These are phyloP conservation scores for Akabosia matsudoensis DNA, from an alignment of 1,140 invertebrate species.

Conservation along the genomic window DNA sequence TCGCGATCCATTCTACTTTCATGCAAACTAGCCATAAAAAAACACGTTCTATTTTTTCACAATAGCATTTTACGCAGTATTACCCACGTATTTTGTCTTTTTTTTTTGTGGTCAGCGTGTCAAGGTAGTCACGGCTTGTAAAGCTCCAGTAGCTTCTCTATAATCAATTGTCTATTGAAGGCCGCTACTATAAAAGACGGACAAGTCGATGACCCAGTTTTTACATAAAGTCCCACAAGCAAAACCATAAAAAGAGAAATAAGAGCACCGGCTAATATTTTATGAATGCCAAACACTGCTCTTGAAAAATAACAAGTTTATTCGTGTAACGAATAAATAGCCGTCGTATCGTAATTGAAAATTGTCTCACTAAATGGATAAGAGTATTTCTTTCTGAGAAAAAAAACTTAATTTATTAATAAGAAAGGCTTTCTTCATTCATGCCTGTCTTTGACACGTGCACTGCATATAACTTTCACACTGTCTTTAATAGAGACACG, in stretches of 20 bases:
- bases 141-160: too few relatives aligned
- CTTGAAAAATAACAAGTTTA: neutral
- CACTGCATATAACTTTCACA: too few relatives aligned
- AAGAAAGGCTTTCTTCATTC: too few relatives aligned
- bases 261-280: constrained; percentile 4
- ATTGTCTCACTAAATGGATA: too few relatives aligned
- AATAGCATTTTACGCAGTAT: neutral
- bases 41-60: neutral
- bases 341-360: too few relatives aligned
- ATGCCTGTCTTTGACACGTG: too few relatives aligned
- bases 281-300: neutral
- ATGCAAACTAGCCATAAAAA: neutral
- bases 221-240: neutral
- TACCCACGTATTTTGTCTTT: neutral
- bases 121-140: neutral
- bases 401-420: too few relatives aligned
- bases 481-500: too few relatives aligned
- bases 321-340: too few relatives aligned
- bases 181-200: neutral
- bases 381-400: too few relatives aligned
- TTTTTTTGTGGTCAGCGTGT: neutral
- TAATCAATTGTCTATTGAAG: too few relatives aligned
- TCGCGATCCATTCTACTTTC: too few relatives aligned
- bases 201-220: constrained; percentile 18
- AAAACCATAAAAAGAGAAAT: neutral